Evolutionary conservation across 2,797 vertebrate species (phyloP).

Genomic region (Sebastes paucispinis): DNA sequence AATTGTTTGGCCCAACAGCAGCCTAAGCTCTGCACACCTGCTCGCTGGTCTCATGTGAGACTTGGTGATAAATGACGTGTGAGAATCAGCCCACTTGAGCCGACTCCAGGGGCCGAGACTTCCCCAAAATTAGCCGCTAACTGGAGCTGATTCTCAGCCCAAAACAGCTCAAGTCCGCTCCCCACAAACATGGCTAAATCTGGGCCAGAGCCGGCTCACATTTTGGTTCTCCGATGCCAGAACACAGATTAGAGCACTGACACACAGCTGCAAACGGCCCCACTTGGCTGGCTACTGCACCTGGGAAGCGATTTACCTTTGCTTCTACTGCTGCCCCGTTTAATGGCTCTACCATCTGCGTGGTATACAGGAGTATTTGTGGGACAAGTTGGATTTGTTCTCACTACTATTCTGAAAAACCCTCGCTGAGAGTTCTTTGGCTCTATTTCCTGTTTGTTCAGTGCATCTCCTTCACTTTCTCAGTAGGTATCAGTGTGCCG

Average conservation of each 20-base stretch:
- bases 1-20: background rate
- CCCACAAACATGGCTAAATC: background rate
- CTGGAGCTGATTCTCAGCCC: background rate
- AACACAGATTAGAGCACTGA: slow-evolving; percentile 21
- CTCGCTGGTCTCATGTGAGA: slow-evolving; percentile 6
- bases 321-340: slow-evolving; percentile 28
- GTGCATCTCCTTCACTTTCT: slow-evolving; percentile 32
- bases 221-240: slow-evolving; percentile 19
- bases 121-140: background rate
- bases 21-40: slow-evolving; percentile 17
- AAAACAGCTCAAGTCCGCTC: background rate
- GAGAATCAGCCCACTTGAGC: background rate
- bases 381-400: slow-evolving; percentile 42
- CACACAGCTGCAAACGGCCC: slow-evolving; percentile 34
- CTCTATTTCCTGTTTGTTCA: slow-evolving; percentile 46
- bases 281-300: slow-evolving; percentile 38
- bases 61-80: slow-evolving; percentile 16
- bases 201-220: slow-evolving; percentile 1
- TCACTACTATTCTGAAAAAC: slow-evolving; percentile 22
- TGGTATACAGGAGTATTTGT: slow-evolving; percentile 44
- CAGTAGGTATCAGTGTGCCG: slow-evolving; percentile 37
- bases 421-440: slow-evolving; percentile 27
- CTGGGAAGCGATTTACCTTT: slow-evolving; percentile 63
- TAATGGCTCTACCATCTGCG: slow-evolving; percentile 68
- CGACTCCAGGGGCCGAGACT: background rate